Evolutionary conservation across 2,113 vertebrate genomes (phyloP).

Genomic region (Hippolais icterina): DNA sequence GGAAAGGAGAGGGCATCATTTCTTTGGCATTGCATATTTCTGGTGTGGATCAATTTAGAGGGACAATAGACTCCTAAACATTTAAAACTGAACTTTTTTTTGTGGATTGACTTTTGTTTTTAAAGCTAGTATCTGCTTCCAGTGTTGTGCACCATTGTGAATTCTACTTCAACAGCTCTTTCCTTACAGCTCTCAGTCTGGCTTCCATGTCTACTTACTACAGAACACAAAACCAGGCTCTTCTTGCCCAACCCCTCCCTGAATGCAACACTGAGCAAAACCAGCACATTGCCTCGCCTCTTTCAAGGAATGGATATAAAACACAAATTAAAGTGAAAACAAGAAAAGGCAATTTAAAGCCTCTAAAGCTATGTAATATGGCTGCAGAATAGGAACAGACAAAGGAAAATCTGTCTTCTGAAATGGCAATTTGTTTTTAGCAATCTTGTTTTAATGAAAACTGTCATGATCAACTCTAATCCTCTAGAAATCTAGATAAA

Average conservation of each 20-base stretch:
- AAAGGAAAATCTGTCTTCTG: constrained; percentile 16
- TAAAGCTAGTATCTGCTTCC: background rate
- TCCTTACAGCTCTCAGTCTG: background rate
- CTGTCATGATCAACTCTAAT: constrained; percentile 31
- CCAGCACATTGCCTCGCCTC: background rate
- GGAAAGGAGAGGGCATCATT: background rate
- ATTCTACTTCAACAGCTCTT: background rate
- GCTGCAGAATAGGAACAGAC: background rate
- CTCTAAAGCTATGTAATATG: background rate
- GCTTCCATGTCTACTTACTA: background rate
- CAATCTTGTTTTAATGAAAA: constrained; percentile 43
- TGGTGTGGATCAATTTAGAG: background rate
- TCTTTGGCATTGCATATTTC: constrained; percentile 51
- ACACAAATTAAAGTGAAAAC: background rate
- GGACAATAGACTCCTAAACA: background rate
- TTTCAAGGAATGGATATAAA: background rate
- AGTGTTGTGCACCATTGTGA: background rate
- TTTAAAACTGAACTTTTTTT: background rate
- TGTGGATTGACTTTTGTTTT: background rate
- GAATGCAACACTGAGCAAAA: background rate
- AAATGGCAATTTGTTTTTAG: constrained; percentile 35
- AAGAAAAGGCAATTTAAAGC: constrained; percentile 26
- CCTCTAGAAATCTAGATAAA: constrained; percentile 27
- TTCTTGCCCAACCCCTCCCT: background rate
- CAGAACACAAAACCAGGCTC: background rate